Evolutionary conservation across 2,888 invertebrate genomes (phyloP), one percentile per base, ranked within the genome.

Genomic region (Spisula solida): DNA sequence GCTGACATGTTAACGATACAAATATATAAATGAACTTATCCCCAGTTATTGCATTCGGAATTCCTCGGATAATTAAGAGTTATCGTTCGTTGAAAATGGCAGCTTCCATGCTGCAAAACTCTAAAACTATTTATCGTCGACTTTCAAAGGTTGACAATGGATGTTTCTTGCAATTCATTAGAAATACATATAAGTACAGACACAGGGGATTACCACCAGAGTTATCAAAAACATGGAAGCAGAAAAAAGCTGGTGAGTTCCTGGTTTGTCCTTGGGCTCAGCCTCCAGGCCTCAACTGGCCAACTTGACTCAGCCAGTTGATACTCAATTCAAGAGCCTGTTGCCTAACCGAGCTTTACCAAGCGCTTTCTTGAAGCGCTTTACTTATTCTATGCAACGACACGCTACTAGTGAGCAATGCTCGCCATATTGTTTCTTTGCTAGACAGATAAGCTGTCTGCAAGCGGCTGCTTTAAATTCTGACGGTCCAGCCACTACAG

Each of bases 31-130:
- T 60, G 47, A 51, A 75, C 29, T 51, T 12, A 18, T 83, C 83
- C 83, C 80, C 4, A 34, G 18, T 41, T 4, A 75, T 18, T 4
- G n/a, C 55, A 66, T 66, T 66, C 60, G 60, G 60, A 66, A 51
- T 66, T 66, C n/a, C 60, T 66, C 60, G 60, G 60, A 8, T 5
- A 51, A 51, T 5, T n/a, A 31, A 56, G 85, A 79, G 85, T 85
- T 85, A 85, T 34, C 55, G 55, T 79, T 79, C 83, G 20, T 79
- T 16, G 60, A 90, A 90, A n/a, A 90, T 90, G 90, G 90, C 90
- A 51, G 82, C 90, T 34, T 80, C 87, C 87, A 55, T 90, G 87
- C 48, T 87, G 47, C 48, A 90, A 10, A 87, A 86, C 56, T 82
- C 81, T 16, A 60, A 81, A 60, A 6, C 51, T 10, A 25, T 82